Conservation (phyloP, 64 coral and sea anemone genomes). For the Exaiptasia diaphana region DNA sequence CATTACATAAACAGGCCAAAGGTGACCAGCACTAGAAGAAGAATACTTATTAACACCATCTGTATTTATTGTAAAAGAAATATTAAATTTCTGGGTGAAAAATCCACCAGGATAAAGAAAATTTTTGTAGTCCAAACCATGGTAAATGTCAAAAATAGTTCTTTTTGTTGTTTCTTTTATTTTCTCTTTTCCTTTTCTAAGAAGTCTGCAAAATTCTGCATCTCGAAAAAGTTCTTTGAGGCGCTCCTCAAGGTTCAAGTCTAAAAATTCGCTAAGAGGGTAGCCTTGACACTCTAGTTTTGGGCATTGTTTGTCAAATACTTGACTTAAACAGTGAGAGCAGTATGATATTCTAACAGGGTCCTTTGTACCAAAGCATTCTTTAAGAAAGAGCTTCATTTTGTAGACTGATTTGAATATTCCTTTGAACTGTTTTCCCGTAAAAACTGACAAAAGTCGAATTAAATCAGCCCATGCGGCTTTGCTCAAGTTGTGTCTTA, state of each 20-base stretch:
- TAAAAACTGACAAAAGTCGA: slow-evolving; percentile 19
- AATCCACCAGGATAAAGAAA: slow-evolving; percentile 55
- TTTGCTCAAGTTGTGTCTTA: slow-evolving; percentile 45
- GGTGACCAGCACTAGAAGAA: slow-evolving; percentile 35
- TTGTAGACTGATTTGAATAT: slow-evolving; percentile 57
- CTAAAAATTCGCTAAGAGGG: slow-evolving; percentile 41
- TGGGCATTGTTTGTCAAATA: slow-evolving; percentile 29
- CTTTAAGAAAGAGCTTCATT: slow-evolving; percentile 57
- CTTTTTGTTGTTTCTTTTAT: slow-evolving; percentile 4
- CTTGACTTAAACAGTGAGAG: slow-evolving; percentile 44
- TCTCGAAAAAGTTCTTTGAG: slow-evolving; percentile 41
- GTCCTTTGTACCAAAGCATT: slow-evolving; percentile 31
- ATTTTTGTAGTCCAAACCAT: slow-evolving; percentile 45
- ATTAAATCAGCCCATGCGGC: slow-evolving; percentile 39
- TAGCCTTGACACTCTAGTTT: slow-evolving; percentile 12
- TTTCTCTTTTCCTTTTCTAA: slow-evolving; percentile 50
- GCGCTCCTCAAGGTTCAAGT: slow-evolving; percentile 34
- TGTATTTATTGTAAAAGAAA: slow-evolving; percentile 55
- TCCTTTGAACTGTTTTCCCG: slow-evolving; percentile 38
- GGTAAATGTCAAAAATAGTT: slow-evolving; percentile 48
- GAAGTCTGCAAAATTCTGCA: slow-evolving; percentile 47
- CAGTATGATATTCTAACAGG: slow-evolving; percentile 49
- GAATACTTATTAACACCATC: slow-evolving; percentile 53
- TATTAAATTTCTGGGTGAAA: slow-evolving; percentile 20
- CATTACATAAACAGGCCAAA: slow-evolving; percentile 63